Percentiles rank a stretch among this genome's conserved stretches.
phyloP scores from a whole-genome alignment of 2,113 vertebrate genomes.

The Mystacornis crossleyi region DNA sequence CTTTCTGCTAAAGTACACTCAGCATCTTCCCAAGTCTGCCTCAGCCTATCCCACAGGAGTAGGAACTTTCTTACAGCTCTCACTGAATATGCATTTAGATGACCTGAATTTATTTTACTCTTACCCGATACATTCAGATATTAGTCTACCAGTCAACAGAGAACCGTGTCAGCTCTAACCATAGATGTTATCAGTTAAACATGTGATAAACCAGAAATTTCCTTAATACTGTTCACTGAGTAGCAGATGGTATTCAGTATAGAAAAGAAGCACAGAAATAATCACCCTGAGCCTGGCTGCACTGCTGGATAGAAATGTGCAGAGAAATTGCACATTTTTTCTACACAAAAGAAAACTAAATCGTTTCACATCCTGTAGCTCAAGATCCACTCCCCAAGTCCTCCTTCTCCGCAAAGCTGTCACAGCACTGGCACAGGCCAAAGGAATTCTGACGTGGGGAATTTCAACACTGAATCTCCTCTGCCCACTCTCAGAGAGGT shows the following conservation, averaged over 20 bases:
- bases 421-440: neutral
- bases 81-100: neutral
- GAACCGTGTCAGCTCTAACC: neutral
- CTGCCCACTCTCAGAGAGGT: neutral
- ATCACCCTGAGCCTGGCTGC: neutral
- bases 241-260: neutral
- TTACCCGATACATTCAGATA: neutral
- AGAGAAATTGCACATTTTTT: neutral
- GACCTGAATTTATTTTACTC: neutral
- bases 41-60: neutral
- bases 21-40: neutral
- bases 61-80: neutral
- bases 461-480: neutral
- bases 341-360: neutral
- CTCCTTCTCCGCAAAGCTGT: neutral
- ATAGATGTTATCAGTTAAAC: neutral
- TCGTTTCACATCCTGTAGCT: neutral
- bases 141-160: neutral
- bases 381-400: neutral
- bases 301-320: neutral
- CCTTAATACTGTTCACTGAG: neutral
- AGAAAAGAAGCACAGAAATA: neutral
- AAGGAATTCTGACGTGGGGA: fast-evolving
- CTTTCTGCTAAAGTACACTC: neutral
- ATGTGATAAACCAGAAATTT: neutral